Evolutionary conservation across 37 sponge, comb jelly and placozoan species (phyloP), one percentile per base, ranked within the genome.

Genomic region (Spongilla lacustris): DNA sequence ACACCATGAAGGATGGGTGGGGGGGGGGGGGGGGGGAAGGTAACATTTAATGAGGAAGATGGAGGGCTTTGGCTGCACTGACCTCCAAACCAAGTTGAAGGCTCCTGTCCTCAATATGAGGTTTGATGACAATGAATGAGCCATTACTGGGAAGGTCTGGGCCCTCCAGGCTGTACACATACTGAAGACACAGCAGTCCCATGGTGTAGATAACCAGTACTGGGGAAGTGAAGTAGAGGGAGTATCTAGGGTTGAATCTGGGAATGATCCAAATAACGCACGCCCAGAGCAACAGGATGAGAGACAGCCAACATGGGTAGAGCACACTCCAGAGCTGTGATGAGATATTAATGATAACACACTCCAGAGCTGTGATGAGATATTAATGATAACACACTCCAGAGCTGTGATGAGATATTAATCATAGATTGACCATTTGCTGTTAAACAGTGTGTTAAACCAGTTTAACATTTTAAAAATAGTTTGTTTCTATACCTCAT

Each of bases 231-330:
- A 38, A 88, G 81, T 82, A 75, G 77, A 92, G 76, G 67, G 89
- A 75, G 37, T 74, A 27, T 27, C 50, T 75, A 0, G 92, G 85
- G 48, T 48, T 50, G 75, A 86, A 0, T 10, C 21, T 37, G n/a
- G 92, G 92, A 75, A 88, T 69, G 32, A 94, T 67, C 94, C 94
- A 94, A 32, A 94, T 88, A 35, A 48, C 49, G 35, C 81, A 91
- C 5, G 94, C 81, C 94, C 94, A 94, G 35, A 91, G 38, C 24
- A 94, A 85, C 33, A 94, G 87, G 27, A 90, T 75, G 1, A 93
- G 74, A 9, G 93, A 36, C 0, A 79, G 77, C 94, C 92, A 91
- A 22, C 92, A 94, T 5, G 87, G 87, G 66, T 77, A 94, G 37
- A 91, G 67, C 26, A 94, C 87, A 80, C 88, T 87, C 94, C 94